Evolutionary conservation across 2,888 invertebrate genomes (phyloP).

Genomic region (Acanthosepion pharaonis): DNA sequence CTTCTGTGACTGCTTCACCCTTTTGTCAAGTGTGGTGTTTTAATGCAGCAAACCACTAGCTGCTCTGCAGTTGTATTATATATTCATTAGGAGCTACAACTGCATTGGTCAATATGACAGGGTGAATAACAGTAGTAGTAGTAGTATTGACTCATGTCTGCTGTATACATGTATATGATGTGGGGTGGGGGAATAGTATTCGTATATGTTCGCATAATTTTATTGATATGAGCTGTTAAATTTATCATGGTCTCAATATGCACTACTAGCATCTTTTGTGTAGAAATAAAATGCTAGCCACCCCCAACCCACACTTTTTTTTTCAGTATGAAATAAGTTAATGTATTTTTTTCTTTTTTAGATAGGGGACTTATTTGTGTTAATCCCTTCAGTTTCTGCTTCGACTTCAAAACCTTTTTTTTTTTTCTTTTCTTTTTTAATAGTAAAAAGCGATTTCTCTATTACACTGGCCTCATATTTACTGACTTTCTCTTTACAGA

Average conservation of each 20-base stretch:
- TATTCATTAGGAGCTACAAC: not conserved
- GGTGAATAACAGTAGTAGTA: not conserved
- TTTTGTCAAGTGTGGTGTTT: not conserved
- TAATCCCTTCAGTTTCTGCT: too few species aligned
- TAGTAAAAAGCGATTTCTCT: too few species aligned
- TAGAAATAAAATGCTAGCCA: too few species aligned
- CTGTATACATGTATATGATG: not conserved
- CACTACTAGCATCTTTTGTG: too few species aligned
- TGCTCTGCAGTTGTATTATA: not conserved
- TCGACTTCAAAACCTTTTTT: too few species aligned
- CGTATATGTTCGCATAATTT: not conserved
- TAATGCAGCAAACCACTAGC: not conserved
- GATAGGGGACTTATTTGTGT: too few species aligned
- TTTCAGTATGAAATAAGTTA: not conserved
- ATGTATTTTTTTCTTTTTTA: not conserved
- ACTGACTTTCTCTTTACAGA: too few species aligned
- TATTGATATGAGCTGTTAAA: not conserved
- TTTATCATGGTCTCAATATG: not conserved
- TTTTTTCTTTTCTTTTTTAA: too few species aligned
- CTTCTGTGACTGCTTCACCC: not conserved
- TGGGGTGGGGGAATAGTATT: not conserved
- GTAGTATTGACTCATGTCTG: not conserved
- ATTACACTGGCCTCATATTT: too few species aligned
- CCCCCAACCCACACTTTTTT: not conserved
- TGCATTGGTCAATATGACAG: conserved; percentile 15